phyloP scores from a whole-genome alignment of 2,888 invertebrate species.

The Drosophila longiperda region DNA sequence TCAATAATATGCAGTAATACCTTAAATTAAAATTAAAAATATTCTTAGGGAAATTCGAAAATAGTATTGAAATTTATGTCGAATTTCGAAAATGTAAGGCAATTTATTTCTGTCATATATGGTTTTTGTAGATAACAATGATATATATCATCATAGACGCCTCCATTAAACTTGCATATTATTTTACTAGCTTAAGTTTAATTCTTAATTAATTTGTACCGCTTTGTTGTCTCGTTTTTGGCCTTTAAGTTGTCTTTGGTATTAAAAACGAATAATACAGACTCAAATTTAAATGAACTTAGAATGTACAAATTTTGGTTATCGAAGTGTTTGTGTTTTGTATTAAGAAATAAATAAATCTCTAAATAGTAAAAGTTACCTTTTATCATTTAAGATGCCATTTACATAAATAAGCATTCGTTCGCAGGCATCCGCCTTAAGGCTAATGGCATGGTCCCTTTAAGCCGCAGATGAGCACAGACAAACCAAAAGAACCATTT shows the following conservation, averaged over 20 bases:
- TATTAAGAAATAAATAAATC: background rate
- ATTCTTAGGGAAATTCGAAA: background rate
- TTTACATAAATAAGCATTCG: slow-evolving; percentile 1
- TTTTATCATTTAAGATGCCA: background rate
- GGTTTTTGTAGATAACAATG: no score
- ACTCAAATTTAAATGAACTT: background rate
- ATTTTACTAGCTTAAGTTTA: background rate
- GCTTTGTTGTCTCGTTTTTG: background rate
- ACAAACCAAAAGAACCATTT: slow-evolving; percentile 7
- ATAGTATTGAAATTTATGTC: background rate
- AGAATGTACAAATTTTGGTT: background rate
- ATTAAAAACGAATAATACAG: no score
- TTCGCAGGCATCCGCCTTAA: background rate
- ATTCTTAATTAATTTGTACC: background rate
- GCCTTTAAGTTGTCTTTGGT: no score
- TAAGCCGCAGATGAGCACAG: slow-evolving; percentile 11
- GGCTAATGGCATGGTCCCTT: background rate
- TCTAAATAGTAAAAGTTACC: slow-evolving; percentile 1
- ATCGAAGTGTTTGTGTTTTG: background rate
- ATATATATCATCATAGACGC: no score
- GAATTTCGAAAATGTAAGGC: background rate
- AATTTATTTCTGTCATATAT: background rate
- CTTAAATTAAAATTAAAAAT: background rate
- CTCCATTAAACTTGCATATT: no score
- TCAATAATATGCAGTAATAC: background rate